Evolutionary conservation across 2,888 invertebrate genomes (phyloP).

Genomic region (Drosophila helvetica): DNA sequence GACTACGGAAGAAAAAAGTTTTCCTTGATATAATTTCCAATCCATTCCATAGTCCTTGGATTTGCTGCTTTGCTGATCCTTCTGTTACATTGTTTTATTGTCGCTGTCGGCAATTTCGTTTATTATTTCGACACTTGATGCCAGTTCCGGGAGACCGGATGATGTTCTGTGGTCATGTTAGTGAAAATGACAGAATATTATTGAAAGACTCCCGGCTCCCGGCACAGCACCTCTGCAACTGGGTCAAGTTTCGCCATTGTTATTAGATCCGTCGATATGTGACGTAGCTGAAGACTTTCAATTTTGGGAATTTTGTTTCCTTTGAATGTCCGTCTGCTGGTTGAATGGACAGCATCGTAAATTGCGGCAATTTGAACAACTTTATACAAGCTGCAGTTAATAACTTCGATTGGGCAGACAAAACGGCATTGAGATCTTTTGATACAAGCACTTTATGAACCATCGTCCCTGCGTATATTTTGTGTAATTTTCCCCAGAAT

Average conservation of each 20-base stretch:
- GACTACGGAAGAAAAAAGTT: background rate
- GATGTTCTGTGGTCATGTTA: slow-evolving; percentile 29
- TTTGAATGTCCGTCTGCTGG: background rate
- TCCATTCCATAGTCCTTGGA: slow-evolving; percentile 20
- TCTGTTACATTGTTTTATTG: slow-evolving; percentile 45
- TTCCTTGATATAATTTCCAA: background rate
- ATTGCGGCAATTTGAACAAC: slow-evolving; percentile 46
- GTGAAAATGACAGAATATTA: slow-evolving; percentile 49
- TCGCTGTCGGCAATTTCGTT: slow-evolving; percentile 49
- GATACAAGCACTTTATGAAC: slow-evolving; percentile 39
- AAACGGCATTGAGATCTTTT: slow-evolving; percentile 25
- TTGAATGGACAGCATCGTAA: slow-evolving; percentile 26
- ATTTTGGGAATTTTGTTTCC: background rate
- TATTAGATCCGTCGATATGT: background rate
- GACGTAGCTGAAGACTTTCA: slow-evolving; percentile 21
- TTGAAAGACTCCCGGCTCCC: slow-evolving; percentile 18
- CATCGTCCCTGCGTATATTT: slow-evolving; percentile 48
- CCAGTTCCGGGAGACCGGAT: slow-evolving; percentile 10
- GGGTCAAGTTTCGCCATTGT: slow-evolving; percentile 32
- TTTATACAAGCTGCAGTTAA: slow-evolving; percentile 66
- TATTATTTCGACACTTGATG: slow-evolving; percentile 58
- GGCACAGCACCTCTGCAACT: slow-evolving; percentile 9
- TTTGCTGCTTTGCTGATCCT: background rate
- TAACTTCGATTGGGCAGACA: slow-evolving; percentile 63
- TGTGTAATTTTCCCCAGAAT: slow-evolving; percentile 55